phyloP scores from a whole-genome alignment of 2,888 invertebrate genomes.

The Subacronicta megacephala region DNA sequence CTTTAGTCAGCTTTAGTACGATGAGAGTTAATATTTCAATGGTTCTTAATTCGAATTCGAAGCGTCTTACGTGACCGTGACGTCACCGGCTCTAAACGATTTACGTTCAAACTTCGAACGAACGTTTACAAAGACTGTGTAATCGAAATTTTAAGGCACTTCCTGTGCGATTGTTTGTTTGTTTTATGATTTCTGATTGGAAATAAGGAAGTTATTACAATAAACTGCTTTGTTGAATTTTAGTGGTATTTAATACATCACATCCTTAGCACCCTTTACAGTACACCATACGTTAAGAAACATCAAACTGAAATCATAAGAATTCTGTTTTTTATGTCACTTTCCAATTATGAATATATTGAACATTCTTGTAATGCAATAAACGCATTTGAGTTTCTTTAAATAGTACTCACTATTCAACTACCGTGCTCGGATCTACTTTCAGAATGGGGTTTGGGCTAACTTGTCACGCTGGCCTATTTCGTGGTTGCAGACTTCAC shows the following conservation, averaged over 20 bases:
- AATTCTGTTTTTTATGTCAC: conserved; percentile 6
- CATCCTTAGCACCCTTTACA: too few relatives aligned
- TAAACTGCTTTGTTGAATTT: conserved; percentile 33
- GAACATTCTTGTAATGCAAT: too few relatives aligned
- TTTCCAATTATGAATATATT: too few relatives aligned
- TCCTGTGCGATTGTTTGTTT: conserved; percentile 51
- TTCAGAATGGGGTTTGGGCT: too few relatives aligned
- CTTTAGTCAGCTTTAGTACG: too few relatives aligned
- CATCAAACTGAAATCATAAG: conserved; percentile 14
- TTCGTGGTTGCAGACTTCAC: too few relatives aligned
- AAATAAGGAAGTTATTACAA: conserved; percentile 53
- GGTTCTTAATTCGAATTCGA: conserved; percentile 41
- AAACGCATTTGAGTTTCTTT: too few relatives aligned
- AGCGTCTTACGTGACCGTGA: conserved; percentile 57
- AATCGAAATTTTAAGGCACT: conserved; percentile 59
- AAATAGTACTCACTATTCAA: too few relatives aligned
- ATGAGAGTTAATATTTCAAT: not conserved
- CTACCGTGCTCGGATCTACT: too few relatives aligned
- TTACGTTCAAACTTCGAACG: conserved; percentile 47
- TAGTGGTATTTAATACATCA: conserved; percentile 39
- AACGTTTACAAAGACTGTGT: conserved; percentile 50
- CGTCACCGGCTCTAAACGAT: conserved; percentile 52
- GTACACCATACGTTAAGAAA: not conserved
- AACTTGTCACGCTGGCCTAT: too few relatives aligned
- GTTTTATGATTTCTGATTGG: conserved; percentile 49